phyloP scores from a whole-genome alignment of 2,888 invertebrate genomes.

The Sarcophaga rosellei region DNA sequence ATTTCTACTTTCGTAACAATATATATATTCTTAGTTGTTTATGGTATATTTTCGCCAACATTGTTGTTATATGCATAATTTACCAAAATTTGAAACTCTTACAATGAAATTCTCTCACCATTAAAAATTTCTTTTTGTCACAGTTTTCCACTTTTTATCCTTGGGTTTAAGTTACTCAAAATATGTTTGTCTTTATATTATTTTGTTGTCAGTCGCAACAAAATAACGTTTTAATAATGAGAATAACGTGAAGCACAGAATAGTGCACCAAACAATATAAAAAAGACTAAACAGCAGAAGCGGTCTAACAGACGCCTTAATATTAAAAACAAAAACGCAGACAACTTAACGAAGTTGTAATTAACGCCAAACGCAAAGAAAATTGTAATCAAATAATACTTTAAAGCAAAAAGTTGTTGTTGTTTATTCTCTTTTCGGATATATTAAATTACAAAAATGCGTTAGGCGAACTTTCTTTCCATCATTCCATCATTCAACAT shows the following conservation, averaged over 20 bases:
- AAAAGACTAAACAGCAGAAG: constrained; percentile 12
- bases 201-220: too few species aligned
- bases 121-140: too few species aligned
- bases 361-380: constrained; percentile 54
- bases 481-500: too few species aligned
- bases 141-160: background rate
- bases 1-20: too few species aligned
- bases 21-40: constrained; percentile 29
- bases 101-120: background rate
- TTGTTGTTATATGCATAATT: constrained; percentile 57
- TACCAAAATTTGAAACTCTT: constrained; percentile 49
- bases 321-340: constrained; percentile 7
- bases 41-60: background rate
- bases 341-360: constrained; percentile 54
- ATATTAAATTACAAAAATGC: too few species aligned
- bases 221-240: too few species aligned
- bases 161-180: constrained; percentile 45
- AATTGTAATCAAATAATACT: constrained; percentile 28
- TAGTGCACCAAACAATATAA: constrained; percentile 22
- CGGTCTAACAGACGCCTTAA: constrained; percentile 23
- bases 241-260: too few species aligned
- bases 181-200: constrained; percentile 36
- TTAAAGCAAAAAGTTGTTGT: background rate
- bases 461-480: too few species aligned
- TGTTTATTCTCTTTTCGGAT: too few species aligned